phyloP scores from a whole-genome alignment of 1,140 invertebrate genomes.

The fruit fly (Drosophila melanogaster) region DNA sequence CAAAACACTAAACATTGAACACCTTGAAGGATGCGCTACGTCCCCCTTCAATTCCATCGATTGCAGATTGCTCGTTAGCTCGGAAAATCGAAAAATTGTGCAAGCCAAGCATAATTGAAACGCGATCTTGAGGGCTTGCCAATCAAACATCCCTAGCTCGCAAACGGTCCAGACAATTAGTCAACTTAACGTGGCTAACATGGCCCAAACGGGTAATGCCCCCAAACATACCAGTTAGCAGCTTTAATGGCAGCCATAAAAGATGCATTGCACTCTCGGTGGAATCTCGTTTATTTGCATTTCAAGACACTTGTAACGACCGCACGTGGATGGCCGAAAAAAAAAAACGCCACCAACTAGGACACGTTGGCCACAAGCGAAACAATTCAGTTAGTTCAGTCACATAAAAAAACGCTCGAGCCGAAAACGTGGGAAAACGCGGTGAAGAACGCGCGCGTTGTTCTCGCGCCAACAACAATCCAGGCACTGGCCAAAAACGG shows the following conservation, averaged over 20 bases:
- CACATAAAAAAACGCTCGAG: slow-evolving; percentile 47
- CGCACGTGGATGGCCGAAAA: slow-evolving; percentile 60
- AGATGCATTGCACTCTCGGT: slow-evolving; percentile 32
- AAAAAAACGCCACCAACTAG: slow-evolving; percentile 29
- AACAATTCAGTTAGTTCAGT: slow-evolving; percentile 16
- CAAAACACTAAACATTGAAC: slow-evolving; percentile 48
- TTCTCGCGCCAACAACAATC: slow-evolving; percentile 81
- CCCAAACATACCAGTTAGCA: slow-evolving; percentile 37
- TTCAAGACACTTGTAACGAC: slow-evolving; percentile 50
- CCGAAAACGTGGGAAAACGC: slow-evolving; percentile 18
- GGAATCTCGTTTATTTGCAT: slow-evolving; percentile 59
- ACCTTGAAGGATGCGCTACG: slow-evolving; percentile 62
- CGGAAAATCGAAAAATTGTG: slow-evolving; percentile 79
- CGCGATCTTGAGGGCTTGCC: slow-evolving; percentile 27
- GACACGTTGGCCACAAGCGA: slow-evolving; percentile 24
- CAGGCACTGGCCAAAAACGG: slow-evolving; percentile 72
- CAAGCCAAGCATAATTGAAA: slow-evolving; percentile 67
- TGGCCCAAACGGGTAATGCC: not conserved
- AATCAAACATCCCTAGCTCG: slow-evolving; percentile 20
- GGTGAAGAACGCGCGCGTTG: slow-evolving; percentile 46
- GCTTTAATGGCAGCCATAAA: slow-evolving; percentile 42
- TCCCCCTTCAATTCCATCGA: slow-evolving; percentile 5
- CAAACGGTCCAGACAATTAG: slow-evolving; percentile 36
- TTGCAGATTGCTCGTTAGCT: slow-evolving; percentile 46
- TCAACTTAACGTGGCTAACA: slow-evolving; percentile 4